Base-by-base conservation (phyloP, 2,888 invertebrate species). In the Epirrhoe tristata region DNA sequence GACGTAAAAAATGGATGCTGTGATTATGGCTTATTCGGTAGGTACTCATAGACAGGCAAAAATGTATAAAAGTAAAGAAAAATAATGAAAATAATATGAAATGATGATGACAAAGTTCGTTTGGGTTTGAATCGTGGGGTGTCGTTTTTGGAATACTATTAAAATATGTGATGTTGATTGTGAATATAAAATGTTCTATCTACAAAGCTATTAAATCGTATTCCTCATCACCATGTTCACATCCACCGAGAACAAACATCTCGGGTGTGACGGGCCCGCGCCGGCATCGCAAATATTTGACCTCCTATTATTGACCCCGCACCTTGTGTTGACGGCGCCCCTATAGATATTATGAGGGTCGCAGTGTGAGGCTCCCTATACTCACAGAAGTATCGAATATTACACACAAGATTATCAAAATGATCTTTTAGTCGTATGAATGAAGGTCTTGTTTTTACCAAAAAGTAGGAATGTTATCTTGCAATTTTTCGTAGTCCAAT, bases 281-380 rank as follows among this genome's bases (percentile, higher is more conserved):
- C 67, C 73, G 75, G 69, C 67, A 66, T 70, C 63, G 82, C 88
- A 89, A 91, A 91, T 90, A 91, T 91, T 91, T 90, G 86, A 84
- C 84, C 86, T 81, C 75, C 81, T 82, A 86, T 86, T 90, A 86
- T 90, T 90, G 88, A 90, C 88, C 87, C 81, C 82, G 81, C 88
- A 89, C 90, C 88, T 88, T 81, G 79, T 79, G 81, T 77, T 81
- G 78, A 78, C 77, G 72, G 66, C 74, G 69, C 79, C 79, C 77
- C 73, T 78, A 79, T 65, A 70, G 32, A 58, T 66, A 64, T 69
- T 70, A 70, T 66, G 63, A 57, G 69, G 68, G 68, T 66, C 43
- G 58, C 54, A 14, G 50, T 48, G 17, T 32, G 48, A 48, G 34
- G 12, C 39, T 32, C 8, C 53, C 56, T 51, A 39, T 53, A 58